Base-by-base conservation (phyloP, 2,797 vertebrate genomes). In the Toxotes lorentzi region DNA sequence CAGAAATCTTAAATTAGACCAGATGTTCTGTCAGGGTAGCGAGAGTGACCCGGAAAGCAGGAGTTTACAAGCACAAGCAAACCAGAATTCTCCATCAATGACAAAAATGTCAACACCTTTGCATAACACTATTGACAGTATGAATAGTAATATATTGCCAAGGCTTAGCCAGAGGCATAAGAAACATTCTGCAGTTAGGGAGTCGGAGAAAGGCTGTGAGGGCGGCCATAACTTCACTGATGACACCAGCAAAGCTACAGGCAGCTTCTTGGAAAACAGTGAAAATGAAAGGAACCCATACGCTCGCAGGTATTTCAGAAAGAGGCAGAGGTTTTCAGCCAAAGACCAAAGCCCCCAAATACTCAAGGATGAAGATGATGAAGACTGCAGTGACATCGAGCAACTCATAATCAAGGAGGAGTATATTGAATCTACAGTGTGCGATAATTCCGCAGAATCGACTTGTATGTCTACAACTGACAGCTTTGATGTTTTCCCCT, bases 121-220 rank as follows among this genome's bases (percentile, higher is more conserved):
- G 93, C 96, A 94, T 88, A 96, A 96, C 93, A 95, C 95, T 90
- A 93, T 95, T 84, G 95, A 96, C 93, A 95, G 95, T 92, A 93
- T 96, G 94, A 96, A 96, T 86, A 93, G 95, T 94, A 92, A 96
- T 91, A 91, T 95, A 93, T 95, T 96, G 88, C 95, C 95, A 78
- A 96, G 96, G 94, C 94, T 95, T 90, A 94, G 96, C 91, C 95
- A 94, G 71, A 86, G 82, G 85, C 93, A 94, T 84, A 94, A 95
- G 89, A 96, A 96, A 87, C 94, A 93, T 89, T 92, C 93, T 89
- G 93, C 92, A 83, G 93, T 94, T 86, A 93, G 94, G 90, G 95
- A 95, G 91, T 93, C 93, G 67, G 95, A 96, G 78, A 95, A 95
- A 88, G 95, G 93, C 92, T 94, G 95, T 83, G 94, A 96, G 95